Evolutionary conservation across 1,140 invertebrate genomes (phyloP), one percentile per base, ranked within the genome.

Genomic region (Scaptomyza graminum): DNA sequence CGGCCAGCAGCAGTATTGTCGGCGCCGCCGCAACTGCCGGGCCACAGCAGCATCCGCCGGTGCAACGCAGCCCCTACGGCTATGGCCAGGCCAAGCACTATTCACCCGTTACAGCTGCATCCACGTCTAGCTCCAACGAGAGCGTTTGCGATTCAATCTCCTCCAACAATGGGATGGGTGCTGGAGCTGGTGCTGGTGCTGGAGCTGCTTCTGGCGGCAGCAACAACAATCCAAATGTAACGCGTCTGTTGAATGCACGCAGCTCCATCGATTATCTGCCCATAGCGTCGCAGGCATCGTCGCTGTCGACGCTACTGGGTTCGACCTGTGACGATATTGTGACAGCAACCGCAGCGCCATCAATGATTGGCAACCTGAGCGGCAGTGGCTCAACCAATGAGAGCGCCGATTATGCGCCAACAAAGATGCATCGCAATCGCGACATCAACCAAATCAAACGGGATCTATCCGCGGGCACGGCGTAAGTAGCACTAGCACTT

Each of bases 51-150:
- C 85, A 90, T 70, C 81, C 82, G 28, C 90, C 87, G n/a, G 79
- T 88, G 25, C 89, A 90, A 55, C 85, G 74, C 41, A 76, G 84
- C 31, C 80, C 79, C 31, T 75, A 85, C 67, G 73, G 69, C 18
- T 91, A 90, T 51, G 79, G 82, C 5, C 76, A 83, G 56, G 57
- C 70, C 2, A 91, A 91, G 37, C 90, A 91, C 13, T 91, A 91
- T 68, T 81, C 85, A 0, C 75, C 81, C 3, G 61, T 83, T 51
- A 72, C 88, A 63, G 66, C 81, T 63, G 77, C 91, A 56, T 91
- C 92, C 6, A 95, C 94, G 0, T 95, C 95, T 78, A 95, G 95
- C 92, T 95, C 95, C 15, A 95, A 94, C 89, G 95, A 96, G 91
- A 96, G 95, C 13, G 94, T 96, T 5, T 95, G 95, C 72, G 90